phyloP scores from a whole-genome alignment of 2,113 vertebrate species.

The Galbula dea region DNA sequence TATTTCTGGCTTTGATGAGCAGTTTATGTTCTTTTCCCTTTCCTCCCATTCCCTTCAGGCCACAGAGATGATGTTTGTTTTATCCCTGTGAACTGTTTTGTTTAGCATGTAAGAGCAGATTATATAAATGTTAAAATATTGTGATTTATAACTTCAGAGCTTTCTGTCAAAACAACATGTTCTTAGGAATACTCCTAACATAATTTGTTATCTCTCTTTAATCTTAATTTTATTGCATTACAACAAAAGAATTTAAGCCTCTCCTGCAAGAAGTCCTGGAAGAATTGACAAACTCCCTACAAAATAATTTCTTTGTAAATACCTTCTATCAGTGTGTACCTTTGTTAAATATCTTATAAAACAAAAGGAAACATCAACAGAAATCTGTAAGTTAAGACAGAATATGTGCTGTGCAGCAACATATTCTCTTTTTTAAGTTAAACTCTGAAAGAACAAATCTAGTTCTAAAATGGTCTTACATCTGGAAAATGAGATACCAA shows the following conservation, averaged over 20 bases:
- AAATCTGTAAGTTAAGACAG: background rate
- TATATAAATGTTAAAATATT: constrained; percentile 12
- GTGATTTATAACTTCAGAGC: background rate
- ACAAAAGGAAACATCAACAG: background rate
- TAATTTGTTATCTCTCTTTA: background rate
- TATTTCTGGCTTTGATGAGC: background rate
- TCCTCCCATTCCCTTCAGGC: background rate
- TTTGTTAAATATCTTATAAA: background rate
- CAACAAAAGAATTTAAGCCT: background rate
- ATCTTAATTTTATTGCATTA: background rate
- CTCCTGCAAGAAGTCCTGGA: background rate
- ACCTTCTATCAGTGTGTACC: fast-evolving
- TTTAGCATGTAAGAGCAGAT: background rate
- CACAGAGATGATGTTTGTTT: background rate
- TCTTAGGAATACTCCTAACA: background rate
- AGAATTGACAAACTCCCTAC: background rate
- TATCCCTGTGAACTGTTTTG: background rate
- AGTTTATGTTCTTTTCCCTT: background rate
- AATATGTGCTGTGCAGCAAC: background rate
- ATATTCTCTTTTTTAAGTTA: background rate
- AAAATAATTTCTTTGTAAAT: background rate
- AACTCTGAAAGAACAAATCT: background rate
- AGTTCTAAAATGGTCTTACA: background rate
- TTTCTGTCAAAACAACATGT: constrained; percentile 12
- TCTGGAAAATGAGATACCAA: background rate